These are phyloP conservation scores for Mobula hypostoma DNA, from an alignment of 2,113 vertebrate genomes.

Conservation along the genomic window DNA sequence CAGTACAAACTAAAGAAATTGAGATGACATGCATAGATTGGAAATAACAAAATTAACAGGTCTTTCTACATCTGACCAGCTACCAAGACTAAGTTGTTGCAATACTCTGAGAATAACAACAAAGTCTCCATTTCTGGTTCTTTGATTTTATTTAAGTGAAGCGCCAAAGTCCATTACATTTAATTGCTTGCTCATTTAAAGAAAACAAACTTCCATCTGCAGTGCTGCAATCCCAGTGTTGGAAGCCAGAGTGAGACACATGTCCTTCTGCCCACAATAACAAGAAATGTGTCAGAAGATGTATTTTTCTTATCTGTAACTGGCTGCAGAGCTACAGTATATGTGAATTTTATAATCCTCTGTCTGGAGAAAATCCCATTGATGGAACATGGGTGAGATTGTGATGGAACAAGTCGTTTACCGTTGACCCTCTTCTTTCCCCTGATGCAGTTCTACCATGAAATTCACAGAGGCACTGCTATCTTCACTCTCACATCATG, in stretches of 20 bases:
- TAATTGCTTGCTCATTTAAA: too few species aligned
- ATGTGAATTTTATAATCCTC: too few species aligned
- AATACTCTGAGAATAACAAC: not conserved
- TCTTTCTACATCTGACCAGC: not conserved
- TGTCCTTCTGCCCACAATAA: not conserved
- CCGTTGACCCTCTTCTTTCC: not conserved
- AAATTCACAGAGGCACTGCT: not conserved
- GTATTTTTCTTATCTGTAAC: not conserved
- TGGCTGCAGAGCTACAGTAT: not conserved
- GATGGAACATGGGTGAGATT: not conserved
- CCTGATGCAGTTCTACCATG: not conserved
- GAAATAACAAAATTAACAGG: too few species aligned
- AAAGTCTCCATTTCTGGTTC: not conserved
- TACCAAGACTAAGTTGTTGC: not conserved
- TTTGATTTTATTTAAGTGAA: not conserved
- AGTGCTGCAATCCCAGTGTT: too few species aligned
- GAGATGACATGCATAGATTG: too few species aligned
- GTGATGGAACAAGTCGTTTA: not conserved
- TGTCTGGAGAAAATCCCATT: not conserved
- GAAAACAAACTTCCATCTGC: too few species aligned
- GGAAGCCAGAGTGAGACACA: not conserved
- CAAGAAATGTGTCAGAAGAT: not conserved
- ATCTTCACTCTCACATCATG: not conserved
- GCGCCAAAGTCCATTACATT: not conserved
- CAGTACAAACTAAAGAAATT: not conserved